phyloP scores from a whole-genome alignment of 30 jellyfish, hydroid and myxozoan genomes.

The Pseudorhiza aurosa region DNA sequence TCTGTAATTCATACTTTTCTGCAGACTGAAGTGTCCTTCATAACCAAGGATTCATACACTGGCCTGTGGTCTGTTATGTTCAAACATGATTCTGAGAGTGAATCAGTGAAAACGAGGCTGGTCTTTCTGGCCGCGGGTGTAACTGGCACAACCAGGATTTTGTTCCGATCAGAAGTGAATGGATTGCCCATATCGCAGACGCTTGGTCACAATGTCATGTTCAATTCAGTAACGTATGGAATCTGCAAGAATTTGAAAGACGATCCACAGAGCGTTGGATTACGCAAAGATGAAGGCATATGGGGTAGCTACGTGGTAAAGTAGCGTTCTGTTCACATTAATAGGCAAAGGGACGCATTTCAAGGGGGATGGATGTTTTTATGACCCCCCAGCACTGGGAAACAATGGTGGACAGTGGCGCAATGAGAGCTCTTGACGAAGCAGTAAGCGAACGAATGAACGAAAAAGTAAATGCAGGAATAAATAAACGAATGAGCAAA shows the following conservation, averaged over 20 bases:
- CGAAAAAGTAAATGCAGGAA: too few species aligned
- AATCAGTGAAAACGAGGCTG: constrained; percentile 49
- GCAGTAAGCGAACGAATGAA: too few species aligned
- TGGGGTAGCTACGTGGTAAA: constrained; percentile 37
- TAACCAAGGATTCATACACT: constrained; percentile 67
- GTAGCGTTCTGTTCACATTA: constrained; percentile 32
- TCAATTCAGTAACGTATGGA: constrained; percentile 68
- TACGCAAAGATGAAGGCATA: background rate
- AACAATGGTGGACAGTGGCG: too few species aligned
- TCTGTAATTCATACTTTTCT: too few species aligned
- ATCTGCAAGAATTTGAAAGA: background rate
- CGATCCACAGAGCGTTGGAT: background rate
- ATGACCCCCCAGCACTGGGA: too few species aligned
- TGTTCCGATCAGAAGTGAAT: constrained; percentile 68
- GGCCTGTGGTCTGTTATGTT: constrained; percentile 79
- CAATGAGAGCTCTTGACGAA: too few species aligned
- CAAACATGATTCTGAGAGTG: constrained; percentile 26
- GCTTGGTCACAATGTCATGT: constrained; percentile 63
- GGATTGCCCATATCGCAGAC: constrained; percentile 70
- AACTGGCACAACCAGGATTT: constrained; percentile 77
- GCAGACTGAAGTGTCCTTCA: constrained; percentile 66
- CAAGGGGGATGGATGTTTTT: too few species aligned
- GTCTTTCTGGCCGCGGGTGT: constrained; percentile 91
- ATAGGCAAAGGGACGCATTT: constrained; percentile 16
- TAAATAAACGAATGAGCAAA: too few species aligned